Conservation (phyloP, 1,140 invertebrate genomes). For the Trachymyrmex cornetzi region DNA sequence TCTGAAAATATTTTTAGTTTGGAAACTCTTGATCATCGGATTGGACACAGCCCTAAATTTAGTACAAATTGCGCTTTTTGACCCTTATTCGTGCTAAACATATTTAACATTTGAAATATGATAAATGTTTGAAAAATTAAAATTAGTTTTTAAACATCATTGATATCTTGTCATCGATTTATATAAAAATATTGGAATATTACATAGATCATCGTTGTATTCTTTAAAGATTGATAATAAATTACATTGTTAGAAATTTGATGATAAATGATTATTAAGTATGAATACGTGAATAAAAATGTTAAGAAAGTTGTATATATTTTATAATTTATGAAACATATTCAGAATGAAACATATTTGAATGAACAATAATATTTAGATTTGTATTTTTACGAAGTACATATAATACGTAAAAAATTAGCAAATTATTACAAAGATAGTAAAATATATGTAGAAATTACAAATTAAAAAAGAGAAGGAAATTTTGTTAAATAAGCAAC, state of each 20-base stretch:
- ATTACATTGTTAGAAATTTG: neutral
- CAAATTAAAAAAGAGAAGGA: neutral
- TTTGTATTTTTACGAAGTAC: neutral
- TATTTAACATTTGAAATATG: neutral
- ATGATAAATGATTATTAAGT: neutral
- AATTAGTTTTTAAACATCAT: neutral
- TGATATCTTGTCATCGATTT: neutral
- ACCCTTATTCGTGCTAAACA: constrained; percentile 13
- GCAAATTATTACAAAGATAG: neutral
- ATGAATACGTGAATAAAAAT: neutral
- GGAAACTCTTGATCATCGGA: constrained; percentile 11
- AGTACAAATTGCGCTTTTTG: constrained; percentile 29
- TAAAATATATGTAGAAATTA: constrained; percentile 2
- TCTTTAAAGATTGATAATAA: neutral
- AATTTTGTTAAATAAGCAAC: neutral
- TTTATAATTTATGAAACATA: neutral
- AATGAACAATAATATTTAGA: neutral
- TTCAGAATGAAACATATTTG: neutral
- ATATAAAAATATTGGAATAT: neutral
- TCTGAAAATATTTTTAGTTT: constrained; percentile 11
- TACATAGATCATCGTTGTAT: neutral
- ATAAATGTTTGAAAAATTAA: neutral
- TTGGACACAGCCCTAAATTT: constrained; percentile 22
- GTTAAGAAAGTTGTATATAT: constrained; percentile 6
- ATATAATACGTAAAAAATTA: neutral